Conservation (phyloP, 2,113 vertebrate species). For the Boulengeromyrus knoepffleri region DNA sequence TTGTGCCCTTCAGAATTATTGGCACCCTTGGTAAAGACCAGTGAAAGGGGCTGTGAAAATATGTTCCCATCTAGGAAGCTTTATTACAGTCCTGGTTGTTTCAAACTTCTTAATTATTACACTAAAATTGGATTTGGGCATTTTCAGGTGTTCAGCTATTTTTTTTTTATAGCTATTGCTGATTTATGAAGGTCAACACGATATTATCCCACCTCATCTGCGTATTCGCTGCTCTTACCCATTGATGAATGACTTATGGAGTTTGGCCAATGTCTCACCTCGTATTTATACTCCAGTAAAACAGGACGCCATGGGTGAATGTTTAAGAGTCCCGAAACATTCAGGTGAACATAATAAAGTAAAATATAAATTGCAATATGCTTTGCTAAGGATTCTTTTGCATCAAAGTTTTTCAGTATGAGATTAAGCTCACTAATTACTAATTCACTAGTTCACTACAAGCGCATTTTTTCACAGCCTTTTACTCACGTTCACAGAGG, state of each 20-base stretch:
- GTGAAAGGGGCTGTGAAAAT: neutral
- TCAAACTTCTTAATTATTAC: neutral
- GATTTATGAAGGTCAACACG: neutral
- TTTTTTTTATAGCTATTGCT: neutral
- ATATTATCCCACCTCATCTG: neutral
- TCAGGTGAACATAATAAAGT: neutral
- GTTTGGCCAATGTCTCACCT: neutral
- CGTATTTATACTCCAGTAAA: neutral
- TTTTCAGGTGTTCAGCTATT: neutral
- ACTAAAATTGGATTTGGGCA: neutral
- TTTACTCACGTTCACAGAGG: neutral
- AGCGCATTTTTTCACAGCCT: neutral
- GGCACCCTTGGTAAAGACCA: neutral
- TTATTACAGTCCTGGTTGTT: neutral
- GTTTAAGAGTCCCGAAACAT: neutral
- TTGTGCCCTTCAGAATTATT: neutral
- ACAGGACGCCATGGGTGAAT: neutral
- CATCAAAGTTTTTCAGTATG: neutral
- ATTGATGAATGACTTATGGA: neutral
- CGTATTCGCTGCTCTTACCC: neutral
- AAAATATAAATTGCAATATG: neutral
- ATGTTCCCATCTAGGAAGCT: neutral
- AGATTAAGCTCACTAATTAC: neutral
- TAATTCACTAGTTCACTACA: neutral
- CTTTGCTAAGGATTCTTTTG: neutral